A percentile compares a stretch with the other conserved stretches of the same genome.
These are phyloP conservation scores for Sturnus vulgaris DNA, from an alignment of 2,113 vertebrate genomes.

Conservation along the genomic window DNA sequence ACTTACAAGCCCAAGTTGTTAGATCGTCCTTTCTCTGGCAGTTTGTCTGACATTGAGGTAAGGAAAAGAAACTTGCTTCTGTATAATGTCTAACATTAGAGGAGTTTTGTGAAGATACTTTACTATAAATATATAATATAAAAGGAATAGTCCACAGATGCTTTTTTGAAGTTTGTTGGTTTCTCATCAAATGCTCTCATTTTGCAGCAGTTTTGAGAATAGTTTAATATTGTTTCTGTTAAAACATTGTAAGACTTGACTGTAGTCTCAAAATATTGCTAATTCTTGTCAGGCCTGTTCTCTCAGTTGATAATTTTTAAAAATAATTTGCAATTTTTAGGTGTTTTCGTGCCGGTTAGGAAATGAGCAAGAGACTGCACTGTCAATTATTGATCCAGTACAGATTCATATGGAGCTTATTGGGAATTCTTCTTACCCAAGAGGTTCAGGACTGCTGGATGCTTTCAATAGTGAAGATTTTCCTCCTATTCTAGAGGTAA, in stretches of 20 bases:
- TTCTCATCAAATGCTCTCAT: background rate
- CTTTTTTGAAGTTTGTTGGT: background rate
- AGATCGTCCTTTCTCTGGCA: constrained; percentile 94
- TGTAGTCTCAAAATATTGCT: background rate
- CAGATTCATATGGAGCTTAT: constrained; percentile 92
- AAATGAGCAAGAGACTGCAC: constrained; percentile 91
- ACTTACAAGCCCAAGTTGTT: constrained; percentile 92
- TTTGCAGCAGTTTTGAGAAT: background rate
- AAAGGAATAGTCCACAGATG: background rate
- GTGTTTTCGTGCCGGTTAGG: constrained; percentile 95
- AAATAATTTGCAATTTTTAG: constrained; percentile 58
- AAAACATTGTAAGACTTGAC: background rate
- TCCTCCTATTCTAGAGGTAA: constrained; percentile 93
- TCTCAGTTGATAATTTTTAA: background rate
- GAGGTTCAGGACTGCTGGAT: constrained; percentile 89
- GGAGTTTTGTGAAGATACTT: background rate
- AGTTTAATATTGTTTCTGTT: background rate
- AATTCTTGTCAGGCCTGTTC: background rate
- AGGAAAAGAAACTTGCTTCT: background rate
- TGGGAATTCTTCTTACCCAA: constrained; percentile 91
- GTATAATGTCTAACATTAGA: background rate
- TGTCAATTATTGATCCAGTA: constrained; percentile 95
- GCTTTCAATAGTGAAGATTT: constrained; percentile 96
- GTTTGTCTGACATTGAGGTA: constrained; percentile 93
- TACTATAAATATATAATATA: background rate